Evolutionary conservation across 2,888 invertebrate genomes (phyloP), one percentile per base, ranked within the genome.

Genomic region (Drosophila cognata): DNA sequence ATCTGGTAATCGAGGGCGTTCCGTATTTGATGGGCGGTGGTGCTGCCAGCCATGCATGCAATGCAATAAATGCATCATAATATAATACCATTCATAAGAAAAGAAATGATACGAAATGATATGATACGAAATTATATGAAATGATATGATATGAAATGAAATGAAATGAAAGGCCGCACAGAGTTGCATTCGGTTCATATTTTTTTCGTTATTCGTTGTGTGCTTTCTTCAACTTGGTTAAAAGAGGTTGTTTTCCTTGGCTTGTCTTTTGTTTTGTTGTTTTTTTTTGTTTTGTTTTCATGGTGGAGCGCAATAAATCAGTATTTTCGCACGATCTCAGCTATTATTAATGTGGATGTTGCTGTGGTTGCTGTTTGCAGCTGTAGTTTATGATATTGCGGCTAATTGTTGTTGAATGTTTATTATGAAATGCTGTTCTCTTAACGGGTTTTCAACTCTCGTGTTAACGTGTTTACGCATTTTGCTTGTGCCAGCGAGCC

Each of bases 251-350:
- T 25, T 46, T 28, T 36, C 25, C 18, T 28, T 10, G 8, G 21
- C 53, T 52, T 68, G 13, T 21, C 28, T 29, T 35, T 63, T 53
- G 29, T 25, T 13, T 43, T 48, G 46, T 16, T 50, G 4, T 25
- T 25, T 13, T 36, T 11, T 52, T 35, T 52, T 69, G 5, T 11
- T 28, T 29, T 29, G 52, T 38, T 38, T 58, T 29, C 60, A 57
- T 58, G 55, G 11, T 60, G 36, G 11, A 1, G 10, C 28, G 62
- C 57, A 51, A 53, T 68, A 76, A 77, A 74, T 74, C 78, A 60
- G 36, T 66, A 74, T 79, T 79, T 78, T 78, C 76, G 74, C 76
- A 76, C 76, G 79, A 76, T 76, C 62, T 41, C 11, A 13, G 55
- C 61, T 21, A 51, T 60, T 71, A 48, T 61, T 58, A 55, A 28